Evolutionary conservation across 2,113 vertebrate species (phyloP).

Genomic region (Procavia capensis): DNA sequence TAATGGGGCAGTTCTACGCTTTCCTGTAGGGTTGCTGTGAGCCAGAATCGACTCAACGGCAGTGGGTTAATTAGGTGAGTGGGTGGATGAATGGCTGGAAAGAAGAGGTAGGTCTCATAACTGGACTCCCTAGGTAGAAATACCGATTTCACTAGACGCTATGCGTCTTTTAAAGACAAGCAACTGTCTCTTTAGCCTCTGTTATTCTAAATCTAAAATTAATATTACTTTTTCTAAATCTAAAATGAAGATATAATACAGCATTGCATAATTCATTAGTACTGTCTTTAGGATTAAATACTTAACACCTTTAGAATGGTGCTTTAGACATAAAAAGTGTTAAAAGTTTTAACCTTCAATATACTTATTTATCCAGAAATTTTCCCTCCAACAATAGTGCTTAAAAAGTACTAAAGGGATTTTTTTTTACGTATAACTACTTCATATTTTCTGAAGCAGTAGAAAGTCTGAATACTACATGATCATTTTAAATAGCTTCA

Average conservation of each 20-base stretch:
- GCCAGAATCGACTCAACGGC: too few species aligned
- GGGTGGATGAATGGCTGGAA: too few species aligned
- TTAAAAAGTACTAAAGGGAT: background rate
- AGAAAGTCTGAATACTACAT: background rate
- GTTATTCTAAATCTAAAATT: background rate
- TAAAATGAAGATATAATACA: background rate
- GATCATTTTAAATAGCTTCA: background rate
- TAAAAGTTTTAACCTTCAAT: background rate
- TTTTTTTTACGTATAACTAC: background rate
- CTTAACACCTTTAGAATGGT: background rate
- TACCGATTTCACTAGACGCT: background rate
- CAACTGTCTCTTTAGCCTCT: background rate
- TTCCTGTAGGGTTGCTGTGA: too few species aligned
- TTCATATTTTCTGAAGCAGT: background rate
- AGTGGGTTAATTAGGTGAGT: too few species aligned
- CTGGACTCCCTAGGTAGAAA: background rate
- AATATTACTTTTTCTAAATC: background rate
- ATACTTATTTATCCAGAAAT: background rate
- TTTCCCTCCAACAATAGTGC: background rate
- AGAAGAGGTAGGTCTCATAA: background rate
- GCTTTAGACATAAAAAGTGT: background rate
- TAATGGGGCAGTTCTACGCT: too few species aligned
- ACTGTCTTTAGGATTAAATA: background rate
- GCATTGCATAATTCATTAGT: background rate
- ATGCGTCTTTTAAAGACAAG: background rate